phyloP scores from a whole-genome alignment of 2,888 invertebrate species.

The Thecophora atra region DNA sequence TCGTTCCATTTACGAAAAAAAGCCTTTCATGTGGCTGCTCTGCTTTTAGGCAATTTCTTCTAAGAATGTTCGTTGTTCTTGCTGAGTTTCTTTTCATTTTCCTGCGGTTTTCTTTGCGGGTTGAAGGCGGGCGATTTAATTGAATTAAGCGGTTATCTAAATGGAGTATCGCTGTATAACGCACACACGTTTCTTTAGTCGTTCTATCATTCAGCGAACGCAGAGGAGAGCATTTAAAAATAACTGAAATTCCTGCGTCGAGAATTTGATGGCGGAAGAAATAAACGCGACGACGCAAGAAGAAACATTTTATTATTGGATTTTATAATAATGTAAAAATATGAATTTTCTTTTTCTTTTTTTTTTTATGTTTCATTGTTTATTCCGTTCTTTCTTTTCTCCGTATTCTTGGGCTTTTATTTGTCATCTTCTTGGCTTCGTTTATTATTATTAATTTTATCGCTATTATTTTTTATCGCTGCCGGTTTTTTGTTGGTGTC shows the following conservation, averaged over 20 bases:
- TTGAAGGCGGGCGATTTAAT: slow-evolving; percentile 27
- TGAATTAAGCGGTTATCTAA: slow-evolving; percentile 41
- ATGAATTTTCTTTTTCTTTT: background rate
- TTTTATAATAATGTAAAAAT: background rate
- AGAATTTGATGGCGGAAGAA: slow-evolving; percentile 16
- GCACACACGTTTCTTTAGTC: background rate
- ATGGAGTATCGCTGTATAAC: slow-evolving; percentile 37
- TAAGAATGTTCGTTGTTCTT: background rate
- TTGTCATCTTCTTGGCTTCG: background rate
- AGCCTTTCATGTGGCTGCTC: background rate
- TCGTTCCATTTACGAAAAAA: slow-evolving; percentile 3
- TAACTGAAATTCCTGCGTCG: slow-evolving; percentile 7
- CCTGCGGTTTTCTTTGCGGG: background rate
- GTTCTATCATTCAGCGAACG: no score
- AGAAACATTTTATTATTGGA: background rate
- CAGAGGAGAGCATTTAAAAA: slow-evolving; percentile 15
- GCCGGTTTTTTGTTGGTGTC: slow-evolving; percentile 27
- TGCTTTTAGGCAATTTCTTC: background rate
- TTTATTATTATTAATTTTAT: background rate
- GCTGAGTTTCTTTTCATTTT: background rate
- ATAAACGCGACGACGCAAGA: background rate
- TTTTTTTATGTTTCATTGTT: background rate
- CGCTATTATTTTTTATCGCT: background rate
- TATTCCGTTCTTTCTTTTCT: background rate
- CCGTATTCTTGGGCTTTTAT: background rate